A percentile compares a stretch with the other conserved stretches of the same genome.
Evolutionary conservation across 2,113 vertebrate species (phyloP).

Genomic region (Aplodontia rufa): DNA sequence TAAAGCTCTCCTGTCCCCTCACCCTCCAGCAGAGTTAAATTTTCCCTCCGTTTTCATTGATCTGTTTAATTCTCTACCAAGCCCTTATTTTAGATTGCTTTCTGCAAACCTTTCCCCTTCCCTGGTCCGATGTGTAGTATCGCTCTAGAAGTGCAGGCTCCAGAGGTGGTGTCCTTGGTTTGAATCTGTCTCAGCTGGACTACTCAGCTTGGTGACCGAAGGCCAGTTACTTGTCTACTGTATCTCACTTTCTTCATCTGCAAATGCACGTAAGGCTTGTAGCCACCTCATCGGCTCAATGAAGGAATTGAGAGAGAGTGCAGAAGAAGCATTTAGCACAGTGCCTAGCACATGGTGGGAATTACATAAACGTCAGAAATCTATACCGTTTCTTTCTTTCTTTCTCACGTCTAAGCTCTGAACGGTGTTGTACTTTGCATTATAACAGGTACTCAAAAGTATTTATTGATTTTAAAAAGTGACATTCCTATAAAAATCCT

Average conservation of each 20-base stretch:
- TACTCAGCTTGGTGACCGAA: not conserved
- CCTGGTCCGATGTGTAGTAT: not conserved
- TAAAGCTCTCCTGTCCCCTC: not conserved
- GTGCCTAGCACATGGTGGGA: not conserved
- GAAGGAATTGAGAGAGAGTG: not conserved
- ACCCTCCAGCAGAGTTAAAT: not conserved
- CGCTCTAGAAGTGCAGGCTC: not conserved
- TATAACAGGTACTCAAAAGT: not conserved
- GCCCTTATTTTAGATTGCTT: not conserved
- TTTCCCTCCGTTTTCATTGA: not conserved
- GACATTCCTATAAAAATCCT: not conserved
- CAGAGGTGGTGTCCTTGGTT: not conserved
- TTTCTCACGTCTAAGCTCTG: not conserved
- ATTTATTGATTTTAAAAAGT: constrained; percentile 12
- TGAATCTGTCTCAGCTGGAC: not conserved
- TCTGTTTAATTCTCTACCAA: not conserved
- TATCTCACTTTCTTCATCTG: not conserved
- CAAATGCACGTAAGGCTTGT: not conserved
- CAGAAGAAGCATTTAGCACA: not conserved
- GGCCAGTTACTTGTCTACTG: not conserved
- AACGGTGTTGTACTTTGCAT: not conserved
- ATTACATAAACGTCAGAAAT: constrained; percentile 10
- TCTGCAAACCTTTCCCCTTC: not conserved
- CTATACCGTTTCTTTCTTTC: not conserved
- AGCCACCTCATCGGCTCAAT: not conserved